These are phyloP conservation scores for Indicator maculatus DNA, from an alignment of 2,113 vertebrate species.

Conservation along the genomic window DNA sequence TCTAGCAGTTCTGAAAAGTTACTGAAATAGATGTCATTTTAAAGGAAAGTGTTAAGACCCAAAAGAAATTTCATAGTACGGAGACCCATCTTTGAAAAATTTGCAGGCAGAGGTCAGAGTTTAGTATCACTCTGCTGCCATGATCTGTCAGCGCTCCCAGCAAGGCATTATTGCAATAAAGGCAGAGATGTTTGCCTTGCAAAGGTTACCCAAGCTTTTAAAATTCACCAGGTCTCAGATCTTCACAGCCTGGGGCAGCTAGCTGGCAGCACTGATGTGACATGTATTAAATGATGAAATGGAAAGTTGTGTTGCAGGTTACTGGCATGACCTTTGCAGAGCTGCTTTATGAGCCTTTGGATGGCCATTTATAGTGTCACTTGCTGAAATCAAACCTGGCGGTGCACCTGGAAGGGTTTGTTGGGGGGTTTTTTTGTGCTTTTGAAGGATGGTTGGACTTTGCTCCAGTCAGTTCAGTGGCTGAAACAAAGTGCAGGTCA, in stretches of 20 bases:
- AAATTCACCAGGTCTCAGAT: neutral
- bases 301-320: neutral
- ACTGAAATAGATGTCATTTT: neutral
- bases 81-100: neutral
- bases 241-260: neutral
- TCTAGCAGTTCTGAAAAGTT: neutral
- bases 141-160: neutral
- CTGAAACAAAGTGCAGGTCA: neutral
- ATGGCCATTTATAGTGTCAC: neutral
- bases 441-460: neutral
- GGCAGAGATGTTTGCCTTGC: neutral
- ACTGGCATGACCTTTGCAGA: neutral
- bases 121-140: neutral
- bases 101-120: neutral
- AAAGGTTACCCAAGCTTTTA: neutral
- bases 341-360: neutral
- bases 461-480: neutral
- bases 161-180: neutral
- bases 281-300: rapidly evolving
- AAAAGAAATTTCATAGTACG: rapidly evolving
- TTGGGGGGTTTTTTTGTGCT: neutral
- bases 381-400: neutral
- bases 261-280: rapidly evolving
- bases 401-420: neutral
- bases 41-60: neutral